Base-by-base conservation (phyloP, 2,113 vertebrate genomes). In the Hippotragus niger region DNA sequence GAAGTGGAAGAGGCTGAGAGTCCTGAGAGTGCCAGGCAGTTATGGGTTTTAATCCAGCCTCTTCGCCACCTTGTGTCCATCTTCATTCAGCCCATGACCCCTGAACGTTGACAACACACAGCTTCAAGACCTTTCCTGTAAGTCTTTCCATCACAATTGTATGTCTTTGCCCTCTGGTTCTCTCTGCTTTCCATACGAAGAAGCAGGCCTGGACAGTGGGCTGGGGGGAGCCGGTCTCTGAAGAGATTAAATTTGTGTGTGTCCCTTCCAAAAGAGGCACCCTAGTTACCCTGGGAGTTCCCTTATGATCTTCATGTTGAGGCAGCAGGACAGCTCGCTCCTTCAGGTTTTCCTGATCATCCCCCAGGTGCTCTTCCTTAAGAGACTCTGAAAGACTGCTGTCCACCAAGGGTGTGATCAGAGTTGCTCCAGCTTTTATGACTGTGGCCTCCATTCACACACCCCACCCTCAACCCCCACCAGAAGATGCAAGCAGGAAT, bases 381-480 rank as follows among this genome's bases (percentile, higher is more conserved):
- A 45, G 36, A 27, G 36, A 52, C 60, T 55, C 36, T 16, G 40
- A 15, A 29, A 16, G 83, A 45, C 43, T 25, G 19, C 23, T 31
- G 19, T 50, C 27, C 25, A 40, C 78, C 25, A 21, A 62, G 57
- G 55, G 14, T 15, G 0, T 50, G 55, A 9, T 7, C 21, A 7
- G 21, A 7, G 43, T n/a, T 33, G 17, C 15, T n/a, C n/a, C 13
- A 19, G 29, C 16, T 23, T 60, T 29, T 15, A 0, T 1, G 25
- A 14, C 52, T 55, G 0, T 25, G 4, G 21, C 5, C 6, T 47
- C 74, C 5, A 2, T 19, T 78, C 45, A 7, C 21, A 33, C 12
- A 29, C 71, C 36, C 23, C 23, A 40, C 23, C 74, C 25, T 7
- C 27, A 3, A 3, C 14, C 23, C 29, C 31, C 43, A 10, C 16